Evolutionary conservation across 2,113 vertebrate species (phyloP).

Genomic region (Rhinichthys klamathensis): DNA sequence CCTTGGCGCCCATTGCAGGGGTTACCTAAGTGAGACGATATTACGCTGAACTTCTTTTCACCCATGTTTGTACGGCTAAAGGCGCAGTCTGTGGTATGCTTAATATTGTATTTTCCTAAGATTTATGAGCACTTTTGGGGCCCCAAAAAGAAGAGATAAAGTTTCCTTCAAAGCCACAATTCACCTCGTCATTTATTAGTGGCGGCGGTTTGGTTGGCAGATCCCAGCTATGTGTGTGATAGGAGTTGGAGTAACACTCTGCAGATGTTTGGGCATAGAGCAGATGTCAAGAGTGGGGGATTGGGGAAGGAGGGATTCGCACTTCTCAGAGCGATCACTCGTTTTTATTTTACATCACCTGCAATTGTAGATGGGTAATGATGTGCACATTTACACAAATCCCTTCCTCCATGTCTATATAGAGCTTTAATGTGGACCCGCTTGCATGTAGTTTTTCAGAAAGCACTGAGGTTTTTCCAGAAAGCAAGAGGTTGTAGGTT

Average conservation of each 20-base stretch:
- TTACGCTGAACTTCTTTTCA: slow-evolving; percentile 33
- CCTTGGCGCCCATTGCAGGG: not conserved
- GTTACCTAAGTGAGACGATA: not conserved
- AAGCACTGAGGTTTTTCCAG: not conserved
- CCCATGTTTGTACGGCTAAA: slow-evolving; percentile 28
- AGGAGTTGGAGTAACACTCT: slow-evolving; percentile 42
- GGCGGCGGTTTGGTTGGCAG: slow-evolving; percentile 27
- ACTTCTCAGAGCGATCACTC: slow-evolving; percentile 42
- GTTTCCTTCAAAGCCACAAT: slow-evolving; percentile 44
- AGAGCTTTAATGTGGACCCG: not conserved
- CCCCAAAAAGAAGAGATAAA: slow-evolving; percentile 40
- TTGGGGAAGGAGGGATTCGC: slow-evolving; percentile 36
- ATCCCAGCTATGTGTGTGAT: slow-evolving; percentile 24
- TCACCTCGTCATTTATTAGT: slow-evolving; percentile 44
- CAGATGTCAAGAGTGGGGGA: slow-evolving; percentile 46
- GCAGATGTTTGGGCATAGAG: slow-evolving; percentile 50
- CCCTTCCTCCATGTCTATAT: not conserved
- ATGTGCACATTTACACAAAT: slow-evolving; percentile 36
- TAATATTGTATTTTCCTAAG: slow-evolving; percentile 40
- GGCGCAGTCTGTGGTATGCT: slow-evolving; percentile 34
- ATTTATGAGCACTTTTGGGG: slow-evolving; percentile 42
- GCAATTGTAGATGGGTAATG: slow-evolving; percentile 46
- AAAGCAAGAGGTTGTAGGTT: slow-evolving; percentile 19
- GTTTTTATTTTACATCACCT: slow-evolving; percentile 28
- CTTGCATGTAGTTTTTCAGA: not conserved